Evolutionary conservation across 2,888 invertebrate genomes (phyloP), one percentile per base, ranked within the genome.

Genomic region (Onthophagus sagittarius): DNA sequence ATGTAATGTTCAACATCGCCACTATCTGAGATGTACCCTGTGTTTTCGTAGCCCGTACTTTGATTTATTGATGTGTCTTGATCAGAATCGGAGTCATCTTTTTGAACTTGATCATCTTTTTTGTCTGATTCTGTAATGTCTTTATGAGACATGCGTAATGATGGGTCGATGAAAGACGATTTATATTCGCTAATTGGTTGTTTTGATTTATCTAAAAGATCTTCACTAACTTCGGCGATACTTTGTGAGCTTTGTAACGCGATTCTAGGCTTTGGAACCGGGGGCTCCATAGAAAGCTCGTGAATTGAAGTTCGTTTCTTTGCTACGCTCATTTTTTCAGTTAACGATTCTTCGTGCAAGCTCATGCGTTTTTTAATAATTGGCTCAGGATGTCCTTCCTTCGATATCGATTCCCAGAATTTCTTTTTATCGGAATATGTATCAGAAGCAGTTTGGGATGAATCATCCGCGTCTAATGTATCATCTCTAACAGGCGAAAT

Each of bases 341-440:
- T 71, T 5, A 75, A 33, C 2, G 77, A 73, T 39, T 79, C 80
- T 77, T 84, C 84, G 67, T 81, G 80, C 65, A 82, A 74, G 74
- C 82, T 84, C 80, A 81, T 80, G 53, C 83, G 79, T 78, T 83
- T 84, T 63, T 82, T 79, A 15, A 71, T 75, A 31, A 73, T 75
- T 33, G 76, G 70, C 4, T 76, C 76, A 15, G 76, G 78, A 39
- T 81, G 78, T 69, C 80, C 79, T 63, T 84, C 83, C 76, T 82
- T 81, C 70, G 81, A 76, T 71, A 86, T 83, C 78, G 80, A 84
- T 82, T 88, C 88, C 88, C 88, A 88, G 79, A 88, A 88, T 77
- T 85, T 86, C 78, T 86, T 88, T 76, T 85, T 86, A 72, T 86
- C 86, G 13, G 84, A 84, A 77, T 88, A 88, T 73, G 84, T 85